Percentiles rank a stretch among this genome's conserved stretches.
phyloP scores from a whole-genome alignment of 2,888 invertebrate species.

The Archips crataeganus region DNA sequence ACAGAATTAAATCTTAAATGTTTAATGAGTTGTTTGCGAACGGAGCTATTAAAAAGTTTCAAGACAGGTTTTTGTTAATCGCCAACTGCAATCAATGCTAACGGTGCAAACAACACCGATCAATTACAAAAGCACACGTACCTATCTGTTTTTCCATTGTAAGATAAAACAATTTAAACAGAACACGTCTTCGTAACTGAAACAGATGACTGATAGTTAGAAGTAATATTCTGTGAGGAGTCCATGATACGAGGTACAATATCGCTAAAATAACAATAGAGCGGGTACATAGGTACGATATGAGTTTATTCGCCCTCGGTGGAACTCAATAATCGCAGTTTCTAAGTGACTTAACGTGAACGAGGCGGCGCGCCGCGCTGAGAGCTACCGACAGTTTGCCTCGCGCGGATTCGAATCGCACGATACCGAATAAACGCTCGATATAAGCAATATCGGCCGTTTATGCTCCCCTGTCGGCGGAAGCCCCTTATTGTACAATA shows the following conservation, averaged over 20 bases:
- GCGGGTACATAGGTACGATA: slow-evolving; percentile 44
- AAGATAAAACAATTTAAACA: slow-evolving; percentile 37
- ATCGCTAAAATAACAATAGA: slow-evolving; percentile 50
- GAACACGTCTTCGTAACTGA: slow-evolving; percentile 40
- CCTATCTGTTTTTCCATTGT: slow-evolving; percentile 14
- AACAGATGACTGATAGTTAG: slow-evolving; percentile 39
- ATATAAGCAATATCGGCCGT: slow-evolving; percentile 75
- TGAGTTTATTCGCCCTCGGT: slow-evolving; percentile 51
- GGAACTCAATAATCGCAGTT: slow-evolving; percentile 67
- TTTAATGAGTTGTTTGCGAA: slow-evolving; percentile 77
- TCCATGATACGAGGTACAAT: slow-evolving; percentile 38
- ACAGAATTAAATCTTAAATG: slow-evolving; percentile 78
- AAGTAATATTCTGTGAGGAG: slow-evolving; percentile 38
- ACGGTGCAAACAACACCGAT: background rate
- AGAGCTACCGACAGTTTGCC: slow-evolving; percentile 42
- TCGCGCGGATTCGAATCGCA: slow-evolving; percentile 43
- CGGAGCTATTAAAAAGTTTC: slow-evolving; percentile 73
- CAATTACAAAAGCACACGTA: background rate
- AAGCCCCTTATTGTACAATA: slow-evolving; percentile 81
- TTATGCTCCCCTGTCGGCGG: slow-evolving; percentile 66
- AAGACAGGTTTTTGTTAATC: slow-evolving; percentile 60
- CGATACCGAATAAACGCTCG: slow-evolving; percentile 60
- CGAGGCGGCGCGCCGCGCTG: slow-evolving; percentile 47
- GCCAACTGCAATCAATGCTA: slow-evolving; percentile 15
- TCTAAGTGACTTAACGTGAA: slow-evolving; percentile 68